A percentile compares a stretch with the other conserved stretches of the same genome.
Conservation (phyloP, 2,113 vertebrate species). For the Cyprinus carpio region DNA sequence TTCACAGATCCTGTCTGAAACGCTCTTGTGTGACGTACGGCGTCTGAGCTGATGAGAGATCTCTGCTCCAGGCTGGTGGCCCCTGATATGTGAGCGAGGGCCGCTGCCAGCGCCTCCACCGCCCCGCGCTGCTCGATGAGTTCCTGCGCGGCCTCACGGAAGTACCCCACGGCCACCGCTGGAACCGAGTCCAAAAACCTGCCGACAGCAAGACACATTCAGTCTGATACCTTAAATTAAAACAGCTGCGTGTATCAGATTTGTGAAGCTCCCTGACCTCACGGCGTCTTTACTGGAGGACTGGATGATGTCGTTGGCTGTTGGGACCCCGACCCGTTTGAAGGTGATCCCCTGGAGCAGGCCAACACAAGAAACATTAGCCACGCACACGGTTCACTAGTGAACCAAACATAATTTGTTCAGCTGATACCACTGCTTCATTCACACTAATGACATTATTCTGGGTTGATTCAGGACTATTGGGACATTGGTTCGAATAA, state of each 20-base stretch:
- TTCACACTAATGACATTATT: too few species aligned
- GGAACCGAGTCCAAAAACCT: conserved; percentile 80
- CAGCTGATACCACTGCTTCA: too few species aligned
- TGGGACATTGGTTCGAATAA: too few species aligned
- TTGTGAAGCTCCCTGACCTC: conserved; percentile 72
- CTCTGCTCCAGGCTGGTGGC: conserved; percentile 88
- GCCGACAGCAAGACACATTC: not conserved
- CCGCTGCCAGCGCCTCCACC: conserved; percentile 87
- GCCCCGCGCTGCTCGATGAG: conserved; percentile 90
- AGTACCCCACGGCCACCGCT: conserved; percentile 82
- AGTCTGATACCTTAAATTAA: not conserved
- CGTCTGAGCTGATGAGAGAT: conserved; percentile 88
- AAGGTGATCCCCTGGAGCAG: conserved; percentile 87
- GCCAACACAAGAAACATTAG: conserved; percentile 52
- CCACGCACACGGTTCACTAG: too few species aligned
- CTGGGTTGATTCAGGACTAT: too few species aligned
- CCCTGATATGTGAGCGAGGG: conserved; percentile 93
- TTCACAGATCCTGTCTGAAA: too few species aligned
- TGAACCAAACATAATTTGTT: not conserved
- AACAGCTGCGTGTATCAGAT: too few species aligned
- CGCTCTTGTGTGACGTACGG: conserved; percentile 67
- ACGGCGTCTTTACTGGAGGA: conserved; percentile 92
- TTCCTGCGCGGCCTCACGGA: conserved; percentile 83
- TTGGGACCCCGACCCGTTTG: conserved; percentile 88
- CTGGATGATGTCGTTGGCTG: conserved; percentile 89